Conservation (phyloP, 2,888 invertebrate species). For the Lasioglossum vierecki region DNA sequence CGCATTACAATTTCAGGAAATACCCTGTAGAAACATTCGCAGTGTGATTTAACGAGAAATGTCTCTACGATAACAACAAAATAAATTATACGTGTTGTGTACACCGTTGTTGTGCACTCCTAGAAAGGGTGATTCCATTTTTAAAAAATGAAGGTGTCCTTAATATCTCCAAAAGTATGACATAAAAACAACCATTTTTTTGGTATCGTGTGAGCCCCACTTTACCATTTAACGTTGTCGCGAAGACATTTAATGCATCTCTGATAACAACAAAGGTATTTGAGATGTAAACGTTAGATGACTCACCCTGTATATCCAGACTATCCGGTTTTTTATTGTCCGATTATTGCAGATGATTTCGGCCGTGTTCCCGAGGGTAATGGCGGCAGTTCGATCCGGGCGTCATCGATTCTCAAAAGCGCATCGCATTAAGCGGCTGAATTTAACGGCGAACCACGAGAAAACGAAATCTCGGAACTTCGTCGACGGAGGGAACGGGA, state of each 20-base stretch:
- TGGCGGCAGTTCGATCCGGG: neutral
- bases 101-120: neutral
- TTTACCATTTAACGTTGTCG: no score
- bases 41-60: neutral
- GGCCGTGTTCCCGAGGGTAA: conserved; percentile 24
- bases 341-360: conserved; percentile 50
- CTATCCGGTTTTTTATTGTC: conserved; percentile 66
- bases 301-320: conserved; percentile 42
- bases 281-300: no score
- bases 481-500: neutral
- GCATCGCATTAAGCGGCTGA: conserved; percentile 14
- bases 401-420: conserved; percentile 22
- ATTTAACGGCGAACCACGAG: neutral
- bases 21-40: neutral
- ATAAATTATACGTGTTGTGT: neutral
- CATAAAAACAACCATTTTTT: no score
- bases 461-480: neutral
- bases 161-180: no score
- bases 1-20: no score
- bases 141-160: no score
- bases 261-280: no score
- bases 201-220: no score
- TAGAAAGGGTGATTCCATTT: no score
- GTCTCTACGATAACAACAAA: neutral
- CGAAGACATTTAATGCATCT: no score